A percentile compares a stretch with the other conserved stretches of the same genome.
Evolutionary conservation across 2,888 invertebrate genomes (phyloP).

Genomic region (Didymodactylos carnosus): DNA sequence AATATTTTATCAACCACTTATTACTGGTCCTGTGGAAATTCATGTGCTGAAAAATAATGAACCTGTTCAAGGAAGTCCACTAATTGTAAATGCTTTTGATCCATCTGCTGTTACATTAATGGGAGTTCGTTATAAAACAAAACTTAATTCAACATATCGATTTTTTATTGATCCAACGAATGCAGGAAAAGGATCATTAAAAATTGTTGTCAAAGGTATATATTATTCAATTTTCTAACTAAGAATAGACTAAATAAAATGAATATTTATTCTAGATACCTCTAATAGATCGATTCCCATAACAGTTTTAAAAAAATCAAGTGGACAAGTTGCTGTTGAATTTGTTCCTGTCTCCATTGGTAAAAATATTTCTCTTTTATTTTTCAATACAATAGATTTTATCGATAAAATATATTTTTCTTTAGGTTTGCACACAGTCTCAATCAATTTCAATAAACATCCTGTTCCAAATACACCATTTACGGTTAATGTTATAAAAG

Average conservation of each 20-base stretch:
- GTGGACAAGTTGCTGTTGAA: neutral
- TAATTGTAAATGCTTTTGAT: constrained; percentile 2
- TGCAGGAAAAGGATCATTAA: neutral
- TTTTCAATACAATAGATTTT: neutral
- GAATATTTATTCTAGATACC: neutral
- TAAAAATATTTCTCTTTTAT: no score
- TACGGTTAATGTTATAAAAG: neutral
- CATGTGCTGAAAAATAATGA: neutral
- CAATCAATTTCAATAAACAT: neutral
- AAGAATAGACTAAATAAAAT: no score
- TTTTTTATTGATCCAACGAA: neutral
- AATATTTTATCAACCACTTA: neutral
- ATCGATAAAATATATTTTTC: neutral
- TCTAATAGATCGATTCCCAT: neutral
- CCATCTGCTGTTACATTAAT: neutral
- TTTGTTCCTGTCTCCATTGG: neutral
- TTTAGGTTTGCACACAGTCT: neutral
- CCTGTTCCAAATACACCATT: neutral
- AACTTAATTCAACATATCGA: neutral
- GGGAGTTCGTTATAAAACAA: neutral
- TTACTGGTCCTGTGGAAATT: neutral
- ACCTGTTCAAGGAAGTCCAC: neutral
- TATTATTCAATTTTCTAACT: no score
- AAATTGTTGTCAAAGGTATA: neutral
- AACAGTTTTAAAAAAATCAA: neutral